A percentile compares a stretch with the other conserved stretches of the same genome.
Evolutionary conservation across 2,797 vertebrate species (phyloP).

Genomic region (Brachyalestes nurse): DNA sequence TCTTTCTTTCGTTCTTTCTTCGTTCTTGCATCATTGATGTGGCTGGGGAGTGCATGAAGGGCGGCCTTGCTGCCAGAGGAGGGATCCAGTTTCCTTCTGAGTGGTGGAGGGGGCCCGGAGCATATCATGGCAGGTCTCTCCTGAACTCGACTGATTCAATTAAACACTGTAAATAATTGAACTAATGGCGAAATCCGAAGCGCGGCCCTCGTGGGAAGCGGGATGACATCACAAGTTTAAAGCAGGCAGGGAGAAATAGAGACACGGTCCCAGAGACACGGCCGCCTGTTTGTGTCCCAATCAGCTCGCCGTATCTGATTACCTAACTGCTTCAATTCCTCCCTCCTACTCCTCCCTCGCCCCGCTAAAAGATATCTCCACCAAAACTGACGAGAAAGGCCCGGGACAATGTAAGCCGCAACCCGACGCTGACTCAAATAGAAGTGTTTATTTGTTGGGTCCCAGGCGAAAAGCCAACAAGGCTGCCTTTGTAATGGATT

Average conservation of each 20-base stretch:
- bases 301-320: conserved; percentile 37
- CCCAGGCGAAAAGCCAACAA: conserved; percentile 3
- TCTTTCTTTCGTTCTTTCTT: conserved; percentile 25
- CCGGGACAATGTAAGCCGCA: conserved; percentile 10
- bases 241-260: conserved; percentile 8
- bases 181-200: conserved; percentile 51
- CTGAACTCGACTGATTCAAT: conserved; percentile 50
- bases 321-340: conserved; percentile 8
- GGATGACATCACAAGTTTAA: conserved; percentile 58
- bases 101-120: background rate
- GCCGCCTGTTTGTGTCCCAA: conserved; percentile 41
- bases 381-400: conserved; percentile 9
- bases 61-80: background rate
- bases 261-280: conserved; percentile 45
- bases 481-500: background rate
- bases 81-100: conserved; percentile 21
- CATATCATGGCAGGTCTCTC: conserved; percentile 27
- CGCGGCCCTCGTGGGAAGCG: conserved; percentile 46
- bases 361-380: conserved; percentile 16
- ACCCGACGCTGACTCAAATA: conserved; percentile 13
- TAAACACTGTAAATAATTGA: conserved; percentile 62
- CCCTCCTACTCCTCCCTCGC: conserved; percentile 21
- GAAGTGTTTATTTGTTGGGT: conserved; percentile 27
- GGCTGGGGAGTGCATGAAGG: conserved; percentile 13
- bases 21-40: conserved; percentile 32